A percentile compares a stretch with the other conserved stretches of the same genome.
Evolutionary conservation across 2,113 vertebrate genomes (phyloP).

Genomic region (Hippoglossus stenolepis): DNA sequence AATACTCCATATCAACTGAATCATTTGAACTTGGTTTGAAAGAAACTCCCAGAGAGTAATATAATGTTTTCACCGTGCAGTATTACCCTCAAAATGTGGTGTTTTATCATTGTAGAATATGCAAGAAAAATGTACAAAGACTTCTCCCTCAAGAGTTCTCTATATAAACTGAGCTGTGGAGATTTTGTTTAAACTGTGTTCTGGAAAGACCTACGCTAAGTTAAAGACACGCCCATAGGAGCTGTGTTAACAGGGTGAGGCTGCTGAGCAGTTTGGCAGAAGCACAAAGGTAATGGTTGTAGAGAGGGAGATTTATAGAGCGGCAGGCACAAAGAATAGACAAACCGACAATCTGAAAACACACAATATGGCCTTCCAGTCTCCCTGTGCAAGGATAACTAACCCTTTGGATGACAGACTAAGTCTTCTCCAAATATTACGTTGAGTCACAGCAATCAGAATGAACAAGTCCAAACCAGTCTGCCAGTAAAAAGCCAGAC

Average conservation of each 20-base stretch:
- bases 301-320: constrained; percentile 27
- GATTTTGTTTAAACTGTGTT: constrained; percentile 9
- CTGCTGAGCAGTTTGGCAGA: constrained; percentile 8
- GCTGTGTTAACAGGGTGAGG: neutral
- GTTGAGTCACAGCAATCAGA: neutral
- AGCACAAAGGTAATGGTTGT: constrained; percentile 3
- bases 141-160: neutral
- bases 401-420: constrained; percentile 9
- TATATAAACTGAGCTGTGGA: too few species aligned
- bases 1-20: neutral
- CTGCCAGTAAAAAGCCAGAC: neutral
- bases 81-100: neutral
- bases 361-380: constrained; percentile 2
- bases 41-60: neutral
- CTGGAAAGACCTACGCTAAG: neutral
- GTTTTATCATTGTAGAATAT: neutral
- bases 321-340: constrained; percentile 1
- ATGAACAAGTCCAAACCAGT: constrained; percentile 1
- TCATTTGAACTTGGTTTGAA: constrained; percentile 4
- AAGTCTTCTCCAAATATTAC: constrained; percentile 27
- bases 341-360: constrained; percentile 26
- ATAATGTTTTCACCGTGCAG: neutral
- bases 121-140: neutral
- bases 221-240: neutral
- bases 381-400: constrained; percentile 5